Evolutionary conservation across 1,140 invertebrate genomes (phyloP).

Genomic region (Pseudoatta argentina): DNA sequence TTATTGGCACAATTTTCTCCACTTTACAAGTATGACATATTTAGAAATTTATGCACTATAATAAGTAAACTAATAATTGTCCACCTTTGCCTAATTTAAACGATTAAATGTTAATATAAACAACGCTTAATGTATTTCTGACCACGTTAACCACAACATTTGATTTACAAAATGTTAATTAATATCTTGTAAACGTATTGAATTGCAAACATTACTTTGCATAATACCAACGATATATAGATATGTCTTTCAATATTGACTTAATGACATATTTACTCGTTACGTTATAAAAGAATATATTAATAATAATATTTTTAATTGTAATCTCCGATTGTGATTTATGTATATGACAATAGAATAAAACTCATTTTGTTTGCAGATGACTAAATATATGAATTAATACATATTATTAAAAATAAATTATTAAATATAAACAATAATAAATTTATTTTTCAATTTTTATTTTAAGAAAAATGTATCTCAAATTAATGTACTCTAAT

Average conservation of each 20-base stretch:
- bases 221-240: background rate
- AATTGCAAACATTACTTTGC: constrained; percentile 1
- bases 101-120: background rate
- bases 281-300: background rate
- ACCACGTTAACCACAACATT: background rate
- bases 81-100: background rate
- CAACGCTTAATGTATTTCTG: background rate
- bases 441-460: background rate
- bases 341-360: background rate
- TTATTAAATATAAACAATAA: background rate
- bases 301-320: constrained; percentile 10
- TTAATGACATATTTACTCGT: background rate
- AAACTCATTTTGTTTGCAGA: background rate
- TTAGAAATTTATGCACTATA: background rate
- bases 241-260: background rate
- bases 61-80: constrained; percentile 12
- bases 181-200: constrained; percentile 12
- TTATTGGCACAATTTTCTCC: background rate
- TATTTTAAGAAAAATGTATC: background rate
- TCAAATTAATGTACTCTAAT: background rate
- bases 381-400: background rate
- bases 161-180: constrained; percentile 32
- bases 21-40: background rate
- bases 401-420: background rate
- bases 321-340: background rate